These are phyloP conservation scores for Hypsibius dujardini DNA, from an alignment of 1,140 invertebrate species.

Conservation along the genomic window DNA sequence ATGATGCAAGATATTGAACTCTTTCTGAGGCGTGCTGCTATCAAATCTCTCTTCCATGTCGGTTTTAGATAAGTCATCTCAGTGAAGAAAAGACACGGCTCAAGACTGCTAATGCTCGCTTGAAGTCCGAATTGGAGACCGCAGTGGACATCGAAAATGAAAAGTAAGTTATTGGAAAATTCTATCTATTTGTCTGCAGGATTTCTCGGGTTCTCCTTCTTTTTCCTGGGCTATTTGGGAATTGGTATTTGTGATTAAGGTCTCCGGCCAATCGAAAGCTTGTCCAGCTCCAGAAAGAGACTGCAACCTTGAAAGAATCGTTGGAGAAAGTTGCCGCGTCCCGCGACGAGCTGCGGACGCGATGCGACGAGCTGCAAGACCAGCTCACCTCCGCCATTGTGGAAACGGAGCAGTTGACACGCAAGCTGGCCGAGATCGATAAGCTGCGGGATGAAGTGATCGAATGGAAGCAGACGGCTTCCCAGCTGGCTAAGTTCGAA, in stretches of 20 bases:
- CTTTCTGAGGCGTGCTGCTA: not conserved
- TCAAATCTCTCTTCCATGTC: not conserved
- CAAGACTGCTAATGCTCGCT: not conserved
- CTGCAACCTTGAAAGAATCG: not conserved
- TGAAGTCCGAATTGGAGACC: not conserved
- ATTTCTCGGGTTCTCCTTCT: not conserved
- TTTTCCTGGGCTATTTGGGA: not conserved
- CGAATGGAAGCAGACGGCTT: slow-evolving; percentile 13
- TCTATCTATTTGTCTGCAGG: not conserved
- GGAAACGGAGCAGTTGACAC: not conserved
- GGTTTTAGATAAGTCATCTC: slow-evolving; percentile 4
- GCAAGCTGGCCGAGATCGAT: not conserved
- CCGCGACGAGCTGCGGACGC: not conserved
- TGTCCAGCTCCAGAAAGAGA: not conserved
- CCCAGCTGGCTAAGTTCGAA: not conserved
- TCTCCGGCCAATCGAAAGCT: not conserved
- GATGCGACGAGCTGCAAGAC: slow-evolving; percentile 5
- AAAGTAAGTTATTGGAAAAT: not conserved
- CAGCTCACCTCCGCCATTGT: not conserved
- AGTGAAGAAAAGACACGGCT: not conserved
- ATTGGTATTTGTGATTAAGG: not conserved
- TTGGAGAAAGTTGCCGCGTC: not conserved
- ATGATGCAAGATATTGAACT: not conserved
- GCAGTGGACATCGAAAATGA: not conserved
- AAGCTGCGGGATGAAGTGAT: not conserved